phyloP scores from a whole-genome alignment of 2,113 vertebrate genomes.

The Corydoras sp. region DNA sequence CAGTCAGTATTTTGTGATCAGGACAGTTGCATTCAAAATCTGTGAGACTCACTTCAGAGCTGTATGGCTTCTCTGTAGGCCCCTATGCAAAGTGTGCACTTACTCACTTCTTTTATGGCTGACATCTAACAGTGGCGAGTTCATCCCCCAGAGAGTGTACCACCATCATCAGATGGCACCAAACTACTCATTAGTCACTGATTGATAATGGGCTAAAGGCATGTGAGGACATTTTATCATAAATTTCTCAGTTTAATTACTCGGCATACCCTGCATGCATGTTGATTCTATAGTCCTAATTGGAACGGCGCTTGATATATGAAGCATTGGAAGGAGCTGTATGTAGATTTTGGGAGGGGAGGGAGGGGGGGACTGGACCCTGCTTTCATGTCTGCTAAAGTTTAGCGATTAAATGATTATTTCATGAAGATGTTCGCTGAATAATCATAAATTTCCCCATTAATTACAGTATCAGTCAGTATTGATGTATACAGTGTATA shows the following conservation, averaged over 20 bases:
- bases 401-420: conserved; percentile 13
- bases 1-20: no score
- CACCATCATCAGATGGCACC: conserved; percentile 51
- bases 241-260: conserved; percentile 70
- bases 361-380: neutral
- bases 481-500: no score
- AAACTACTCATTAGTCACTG: conserved; percentile 66
- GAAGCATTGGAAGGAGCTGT: conserved; percentile 63
- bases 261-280: conserved; percentile 46
- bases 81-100: conserved; percentile 44
- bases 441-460: no score
- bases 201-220: conserved; percentile 63
- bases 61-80: conserved; percentile 19
- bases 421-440: no score
- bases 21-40: no score
- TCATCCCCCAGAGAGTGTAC: conserved; percentile 33
- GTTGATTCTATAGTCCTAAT: conserved; percentile 61
- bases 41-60: no score
- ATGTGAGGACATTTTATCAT: conserved; percentile 59
- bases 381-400: conserved; percentile 15
- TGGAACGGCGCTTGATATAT: conserved; percentile 61
- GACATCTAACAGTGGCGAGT: conserved; percentile 36
- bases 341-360: conserved; percentile 44
- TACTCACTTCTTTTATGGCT: conserved; percentile 32
- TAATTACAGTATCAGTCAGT: no score